These are phyloP conservation scores for silkworm (Bombyx mori) DNA, from an alignment of 1,140 invertebrate species.

Conservation along the genomic window ASM3026992v2 NC_085135.1:4229001-4229500, in stretches of 20 bases:
- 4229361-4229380: no score
- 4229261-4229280: constrained; percentile 1
- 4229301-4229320: neutral
- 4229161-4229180: neutral
- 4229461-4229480: no score
- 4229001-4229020: neutral
- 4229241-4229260: neutral
- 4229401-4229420: no score
- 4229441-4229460: no score
- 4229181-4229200: neutral
- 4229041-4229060: neutral
- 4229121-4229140: no score
- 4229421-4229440: no score
- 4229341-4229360: neutral
- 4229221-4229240: neutral
- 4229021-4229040: neutral
- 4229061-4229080: neutral
- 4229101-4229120: no score
- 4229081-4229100: no score
- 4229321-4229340: neutral
- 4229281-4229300: neutral
- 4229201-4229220: neutral
- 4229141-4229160: no score
- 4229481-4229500: no score
- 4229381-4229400: no score